These are phyloP conservation scores for Coracias cyanogaster DNA, from an alignment of 2,797 vertebrate species.

Conservation along the genomic window DNA sequence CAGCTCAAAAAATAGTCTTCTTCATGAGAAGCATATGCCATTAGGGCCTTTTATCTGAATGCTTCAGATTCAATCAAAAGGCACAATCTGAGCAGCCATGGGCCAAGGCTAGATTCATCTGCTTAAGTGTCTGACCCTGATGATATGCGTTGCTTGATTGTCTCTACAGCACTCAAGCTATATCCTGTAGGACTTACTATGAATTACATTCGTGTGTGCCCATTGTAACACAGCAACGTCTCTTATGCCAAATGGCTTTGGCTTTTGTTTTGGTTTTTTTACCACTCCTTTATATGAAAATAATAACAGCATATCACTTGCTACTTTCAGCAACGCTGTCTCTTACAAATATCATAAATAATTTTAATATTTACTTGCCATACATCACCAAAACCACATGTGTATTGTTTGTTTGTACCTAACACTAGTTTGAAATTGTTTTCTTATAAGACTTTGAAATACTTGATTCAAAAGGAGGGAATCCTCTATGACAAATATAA, in stretches of 20 bases:
- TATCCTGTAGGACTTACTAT: neutral
- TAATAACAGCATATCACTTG: conserved; percentile 69
- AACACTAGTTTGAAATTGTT: neutral
- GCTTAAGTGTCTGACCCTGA: neutral
- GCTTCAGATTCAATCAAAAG: conserved; percentile 63
- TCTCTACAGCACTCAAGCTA: neutral
- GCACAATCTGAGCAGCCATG: conserved; percentile 19
- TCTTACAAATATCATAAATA: conserved; percentile 71
- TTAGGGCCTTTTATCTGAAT: conserved; percentile 47
- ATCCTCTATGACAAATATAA: neutral
- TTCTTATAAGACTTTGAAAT: neutral
- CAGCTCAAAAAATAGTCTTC: conserved; percentile 25
- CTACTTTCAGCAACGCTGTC: conserved; percentile 62
- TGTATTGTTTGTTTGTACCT: neutral
- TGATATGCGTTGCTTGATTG: neutral
- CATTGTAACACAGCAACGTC: conserved; percentile 29
- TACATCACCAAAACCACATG: neutral
- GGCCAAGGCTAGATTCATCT: neutral
- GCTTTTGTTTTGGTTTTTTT: neutral
- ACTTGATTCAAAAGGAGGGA: neutral
- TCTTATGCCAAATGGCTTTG: conserved; percentile 37
- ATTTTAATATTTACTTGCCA: neutral
- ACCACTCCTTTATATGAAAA: conserved; percentile 8
- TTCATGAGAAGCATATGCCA: conserved; percentile 18
- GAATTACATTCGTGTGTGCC: neutral